These are phyloP conservation scores for Coregonus clupeaformis DNA, from an alignment of 2,113 vertebrate species.

Conservation along the genomic window DNA sequence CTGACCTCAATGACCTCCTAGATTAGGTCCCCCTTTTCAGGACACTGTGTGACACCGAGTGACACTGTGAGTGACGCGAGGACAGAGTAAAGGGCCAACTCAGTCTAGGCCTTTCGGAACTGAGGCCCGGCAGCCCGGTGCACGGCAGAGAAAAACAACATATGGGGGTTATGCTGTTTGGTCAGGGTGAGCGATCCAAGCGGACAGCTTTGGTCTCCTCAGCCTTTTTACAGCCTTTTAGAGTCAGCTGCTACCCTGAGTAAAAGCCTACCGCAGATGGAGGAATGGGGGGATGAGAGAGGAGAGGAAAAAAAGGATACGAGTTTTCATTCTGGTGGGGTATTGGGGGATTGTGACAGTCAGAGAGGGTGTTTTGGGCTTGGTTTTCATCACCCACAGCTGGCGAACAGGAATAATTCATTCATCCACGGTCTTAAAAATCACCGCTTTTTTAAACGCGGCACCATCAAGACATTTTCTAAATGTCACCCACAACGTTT, in stretches of 20 bases:
- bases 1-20: no score
- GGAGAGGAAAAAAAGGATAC: not conserved
- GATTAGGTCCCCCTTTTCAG: not conserved
- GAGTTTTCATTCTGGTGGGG: not conserved
- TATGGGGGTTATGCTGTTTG: not conserved
- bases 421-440: slow-evolving; percentile 24
- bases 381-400: slow-evolving; percentile 13
- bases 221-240: slow-evolving; percentile 15
- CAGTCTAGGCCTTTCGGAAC: not conserved
- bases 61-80: not conserved
- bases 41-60: not conserved
- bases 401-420: slow-evolving; percentile 39
- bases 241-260: slow-evolving; percentile 14
- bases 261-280: slow-evolving; percentile 4
- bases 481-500: slow-evolving; percentile 34
- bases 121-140: not conserved
- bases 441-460: not conserved
- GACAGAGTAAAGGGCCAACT: not conserved
- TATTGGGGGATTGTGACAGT: slow-evolving; percentile 4
- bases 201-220: slow-evolving; percentile 24
- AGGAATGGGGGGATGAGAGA: not conserved
- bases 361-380: slow-evolving; percentile 15
- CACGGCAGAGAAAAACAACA: not conserved
- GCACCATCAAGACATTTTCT: slow-evolving; percentile 25
- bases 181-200: not conserved